Conservation (phyloP, 2,888 invertebrate species). For the Leucophenga montana region DNA sequence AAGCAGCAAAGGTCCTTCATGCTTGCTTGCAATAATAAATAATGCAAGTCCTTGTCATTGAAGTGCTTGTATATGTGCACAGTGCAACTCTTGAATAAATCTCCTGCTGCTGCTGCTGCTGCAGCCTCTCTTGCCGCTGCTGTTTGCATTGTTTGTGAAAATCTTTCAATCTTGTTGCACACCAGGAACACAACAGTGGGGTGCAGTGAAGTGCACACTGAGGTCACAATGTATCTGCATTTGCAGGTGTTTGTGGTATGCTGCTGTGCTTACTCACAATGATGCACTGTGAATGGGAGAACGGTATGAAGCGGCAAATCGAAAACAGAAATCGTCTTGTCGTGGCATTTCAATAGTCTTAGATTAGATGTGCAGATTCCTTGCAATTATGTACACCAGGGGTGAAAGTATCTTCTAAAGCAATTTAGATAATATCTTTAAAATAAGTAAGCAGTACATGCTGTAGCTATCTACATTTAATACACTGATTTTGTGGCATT, state of each 20-base stretch:
- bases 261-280: background rate
- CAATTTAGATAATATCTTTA: background rate
- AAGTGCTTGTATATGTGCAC: slow-evolving; percentile 40
- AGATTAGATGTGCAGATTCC: background rate
- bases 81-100: background rate
- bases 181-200: background rate
- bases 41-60: slow-evolving; percentile 49
- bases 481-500: no score
- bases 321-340: background rate
- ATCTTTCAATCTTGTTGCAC: slow-evolving; percentile 32
- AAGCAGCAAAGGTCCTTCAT: slow-evolving; percentile 19
- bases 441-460: no score
- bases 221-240: no score
- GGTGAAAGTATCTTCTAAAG: no score
- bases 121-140: slow-evolving; percentile 24
- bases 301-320: no score
- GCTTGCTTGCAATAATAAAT: slow-evolving; percentile 14
- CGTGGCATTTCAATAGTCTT: background rate
- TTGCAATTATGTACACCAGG: no score
- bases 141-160: slow-evolving; percentile 51
- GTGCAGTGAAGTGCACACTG: background rate
- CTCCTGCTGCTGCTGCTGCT: background rate
- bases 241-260: background rate
- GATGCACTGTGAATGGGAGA: background rate
- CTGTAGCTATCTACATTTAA: no score